phyloP scores from a whole-genome alignment of 2,113 vertebrate genomes.

The Malurus cyaneus region DNA sequence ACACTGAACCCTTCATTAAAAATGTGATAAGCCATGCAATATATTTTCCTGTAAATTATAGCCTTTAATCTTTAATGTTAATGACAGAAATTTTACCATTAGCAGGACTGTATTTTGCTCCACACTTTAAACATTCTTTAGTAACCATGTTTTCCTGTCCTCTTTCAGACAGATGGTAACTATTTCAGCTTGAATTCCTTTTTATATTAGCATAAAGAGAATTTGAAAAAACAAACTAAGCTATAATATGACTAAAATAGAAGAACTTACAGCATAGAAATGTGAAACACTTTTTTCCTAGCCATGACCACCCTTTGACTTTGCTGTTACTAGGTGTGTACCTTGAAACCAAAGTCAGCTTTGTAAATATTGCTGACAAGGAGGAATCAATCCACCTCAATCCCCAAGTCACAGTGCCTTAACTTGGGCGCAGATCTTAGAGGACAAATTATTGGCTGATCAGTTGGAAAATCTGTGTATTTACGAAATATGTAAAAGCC shows the following conservation, averaged over 20 bases:
- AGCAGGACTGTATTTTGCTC: neutral
- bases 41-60: constrained; percentile 52
- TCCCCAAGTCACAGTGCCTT: neutral
- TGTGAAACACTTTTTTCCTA: neutral
- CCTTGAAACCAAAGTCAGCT: constrained; percentile 36
- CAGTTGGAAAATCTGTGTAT: neutral
- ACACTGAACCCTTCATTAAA: constrained; percentile 52
- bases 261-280: neutral
- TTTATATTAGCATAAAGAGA: constrained; percentile 44
- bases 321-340: constrained; percentile 25
- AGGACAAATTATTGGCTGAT: constrained; percentile 21
- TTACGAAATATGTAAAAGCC: neutral
- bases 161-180: constrained; percentile 64
- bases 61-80: constrained; percentile 53
- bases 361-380: constrained; percentile 36
- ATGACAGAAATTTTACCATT: constrained; percentile 40
- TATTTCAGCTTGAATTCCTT: constrained; percentile 57
- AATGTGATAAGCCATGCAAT: constrained; percentile 51
- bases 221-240: constrained; percentile 31
- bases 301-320: neutral
- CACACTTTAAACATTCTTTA: constrained; percentile 7
- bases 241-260: constrained; percentile 43
- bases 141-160: neutral
- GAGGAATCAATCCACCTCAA: constrained; percentile 14
- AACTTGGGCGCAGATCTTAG: neutral